Evolutionary conservation across 1,140 invertebrate genomes (phyloP).

Genomic region (Cydia amplana): DNA sequence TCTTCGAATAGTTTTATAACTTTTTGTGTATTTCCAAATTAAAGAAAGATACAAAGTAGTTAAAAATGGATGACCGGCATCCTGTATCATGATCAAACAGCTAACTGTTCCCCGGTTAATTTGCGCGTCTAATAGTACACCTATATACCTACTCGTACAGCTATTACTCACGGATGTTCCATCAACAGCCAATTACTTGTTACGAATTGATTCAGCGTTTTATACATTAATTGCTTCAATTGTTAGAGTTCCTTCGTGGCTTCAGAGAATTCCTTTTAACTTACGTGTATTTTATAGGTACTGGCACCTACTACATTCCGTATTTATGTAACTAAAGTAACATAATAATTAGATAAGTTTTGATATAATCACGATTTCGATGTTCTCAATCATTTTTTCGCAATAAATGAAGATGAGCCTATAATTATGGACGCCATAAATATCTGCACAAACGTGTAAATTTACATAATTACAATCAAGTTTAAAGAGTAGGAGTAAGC

Average conservation of each 20-base stretch:
- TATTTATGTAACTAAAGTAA: constrained; percentile 4
- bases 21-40: no score
- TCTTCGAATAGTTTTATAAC: no score
- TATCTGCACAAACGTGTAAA: not conserved
- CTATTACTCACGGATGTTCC: constrained; percentile 10
- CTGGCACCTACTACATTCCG: not conserved
- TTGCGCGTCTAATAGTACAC: constrained; percentile 13
- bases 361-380: not conserved
- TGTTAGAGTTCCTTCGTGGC: constrained; percentile 17
- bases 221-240: constrained; percentile 38
- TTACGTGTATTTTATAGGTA: no score
- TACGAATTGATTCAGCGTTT: constrained; percentile 40
- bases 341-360: not conserved
- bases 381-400: not conserved
- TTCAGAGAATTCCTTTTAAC: not conserved
- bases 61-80: not conserved
- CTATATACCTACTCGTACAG: not conserved
- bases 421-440: constrained; percentile 15
- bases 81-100: constrained; percentile 5
- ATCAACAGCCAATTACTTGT: constrained; percentile 35
- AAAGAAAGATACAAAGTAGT: not conserved
- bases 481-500: not conserved
- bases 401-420: constrained; percentile 17
- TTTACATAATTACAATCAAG: not conserved
- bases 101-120: not conserved